Evolutionary conservation across 2,888 invertebrate genomes (phyloP), one percentile per base, ranked within the genome.

Genomic region (Empis stercorea): DNA sequence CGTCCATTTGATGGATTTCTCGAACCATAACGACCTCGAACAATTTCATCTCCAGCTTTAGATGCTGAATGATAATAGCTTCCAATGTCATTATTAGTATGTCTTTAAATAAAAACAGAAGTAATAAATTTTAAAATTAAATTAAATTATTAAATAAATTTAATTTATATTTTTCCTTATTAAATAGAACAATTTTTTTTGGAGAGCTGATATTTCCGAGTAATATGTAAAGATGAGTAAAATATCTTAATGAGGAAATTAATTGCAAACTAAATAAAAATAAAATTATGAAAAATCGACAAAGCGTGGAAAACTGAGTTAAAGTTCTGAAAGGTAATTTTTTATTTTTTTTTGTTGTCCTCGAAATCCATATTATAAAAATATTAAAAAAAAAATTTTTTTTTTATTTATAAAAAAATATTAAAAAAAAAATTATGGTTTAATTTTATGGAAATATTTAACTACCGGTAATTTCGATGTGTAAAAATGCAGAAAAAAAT

Each of bases 11-110:
- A 76, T n/a, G 84, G 81, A 65, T 81, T 84, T 57, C 81, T 73
- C 51, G 80, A 77, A 41, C 84, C 84, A 62, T 82, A 83, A 62
- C 81, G 73, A 46, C 83, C 83, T 50, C 79, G 76, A 17, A 83
- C 84, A 42, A 80, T 75, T 55, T 80, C 74, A 63, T 79, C 80
- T 37, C 76, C 78, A 57, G 78, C 78, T 30, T 81, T 81, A 49
- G 76, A 65, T 48, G 70, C 72, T 52, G 70, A 72, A 63, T 85
- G 84, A 63, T 81, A 85, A 58, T 80, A 81, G 53, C 78, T 76
- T 3, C 83, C 84, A 57, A 76, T 74, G 61, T 83, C 82, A 63
- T 78, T 76, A 64, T 80, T 80, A 52, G 76, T 59, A 56, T 65
- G 63, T 54, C 67, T 67, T 50, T 48, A 48, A 45, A 34, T 16